Conservation (phyloP, 2,888 invertebrate species). For the Ochlodes sylvanus region DNA sequence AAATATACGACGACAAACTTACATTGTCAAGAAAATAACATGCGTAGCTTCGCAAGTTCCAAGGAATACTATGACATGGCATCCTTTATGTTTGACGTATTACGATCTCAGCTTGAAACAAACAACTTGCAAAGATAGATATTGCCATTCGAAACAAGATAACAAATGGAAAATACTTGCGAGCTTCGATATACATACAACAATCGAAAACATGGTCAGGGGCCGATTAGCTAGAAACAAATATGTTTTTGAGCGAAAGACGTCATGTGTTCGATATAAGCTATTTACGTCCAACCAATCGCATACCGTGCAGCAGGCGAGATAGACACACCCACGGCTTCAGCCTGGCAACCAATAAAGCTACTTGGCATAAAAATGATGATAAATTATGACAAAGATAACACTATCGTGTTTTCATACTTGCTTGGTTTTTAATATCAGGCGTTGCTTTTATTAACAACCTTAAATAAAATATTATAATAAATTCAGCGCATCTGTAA, state of each 20-base stretch:
- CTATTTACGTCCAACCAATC: conserved; percentile 51
- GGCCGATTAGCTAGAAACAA: conserved; percentile 68
- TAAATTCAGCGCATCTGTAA: no score
- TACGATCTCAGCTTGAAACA: conserved; percentile 49
- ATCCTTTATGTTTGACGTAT: conserved; percentile 19
- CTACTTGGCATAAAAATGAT: neutral
- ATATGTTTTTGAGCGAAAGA: conserved; percentile 76
- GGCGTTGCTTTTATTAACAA: neutral
- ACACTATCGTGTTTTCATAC: conserved; percentile 3
- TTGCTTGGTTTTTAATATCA: conserved; percentile 3
- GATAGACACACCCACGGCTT: conserved; percentile 79
- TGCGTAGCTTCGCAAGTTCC: neutral
- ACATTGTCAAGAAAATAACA: no score
- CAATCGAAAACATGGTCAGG: conserved; percentile 68
- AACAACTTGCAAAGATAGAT: conserved; percentile 45
- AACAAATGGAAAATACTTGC: conserved; percentile 76
- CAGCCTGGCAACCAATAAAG: conserved; percentile 64
- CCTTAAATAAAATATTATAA: no score
- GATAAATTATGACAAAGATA: conserved; percentile 10
- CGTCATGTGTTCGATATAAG: conserved; percentile 62
- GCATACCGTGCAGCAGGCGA: conserved; percentile 60
- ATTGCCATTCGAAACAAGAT: conserved; percentile 79
- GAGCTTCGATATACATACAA: conserved; percentile 66
- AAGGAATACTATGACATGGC: neutral
- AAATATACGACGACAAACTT: no score